Evolutionary conservation across 2,113 vertebrate genomes (phyloP), one percentile per base, ranked within the genome.

Genomic region (Excalfactoria chinensis): DNA sequence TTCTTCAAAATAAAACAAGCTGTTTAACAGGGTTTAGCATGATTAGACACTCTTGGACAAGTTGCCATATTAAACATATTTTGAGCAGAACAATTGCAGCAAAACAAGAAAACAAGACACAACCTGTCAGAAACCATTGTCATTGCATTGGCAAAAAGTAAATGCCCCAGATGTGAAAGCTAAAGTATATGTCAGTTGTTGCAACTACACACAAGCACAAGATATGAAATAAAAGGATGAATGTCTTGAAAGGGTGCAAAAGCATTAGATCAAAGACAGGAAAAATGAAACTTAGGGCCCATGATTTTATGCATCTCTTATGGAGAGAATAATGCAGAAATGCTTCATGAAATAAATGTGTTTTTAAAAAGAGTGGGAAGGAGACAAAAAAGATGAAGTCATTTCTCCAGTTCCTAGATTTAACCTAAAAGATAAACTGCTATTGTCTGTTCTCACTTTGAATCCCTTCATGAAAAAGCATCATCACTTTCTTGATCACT

Each of bases 181-280:
- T 96, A 75, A 77, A 60, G 83, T 86, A 76, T 67, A 84, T 74
- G 79, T 60, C 86, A 93, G 72, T 66, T 88, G 90, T 69, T 69
- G 83, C 86, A 91, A 60, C 66, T 81, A n/a, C 76, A 66, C 4
- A n/a, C 70, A 84, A 84, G 76, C 73, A 86, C 84, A 91, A 94
- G 55, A 73, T 59, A 91, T 11, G 34, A 86, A 91, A 91, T 59
- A 94, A 91, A 81, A 86, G 51, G 76, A 68, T 70, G 75, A 87
- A 55, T 91, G 88, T 85, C 59, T 95, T 86, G 58, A 84, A 91
- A 95, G 40, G 23, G 58, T 86, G 53, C 58, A 94, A 88, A 96
- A 83, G 67, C 58, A 78, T 69, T 58, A 82, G 20, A 58, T 66
- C 51, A 77, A 77, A 74, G 43, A 44, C 21, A 63, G 18, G 43